Evolutionary conservation across 2,113 vertebrate species (phyloP), one percentile per base, ranked within the genome.

Genomic region (Heterochromis multidens): DNA sequence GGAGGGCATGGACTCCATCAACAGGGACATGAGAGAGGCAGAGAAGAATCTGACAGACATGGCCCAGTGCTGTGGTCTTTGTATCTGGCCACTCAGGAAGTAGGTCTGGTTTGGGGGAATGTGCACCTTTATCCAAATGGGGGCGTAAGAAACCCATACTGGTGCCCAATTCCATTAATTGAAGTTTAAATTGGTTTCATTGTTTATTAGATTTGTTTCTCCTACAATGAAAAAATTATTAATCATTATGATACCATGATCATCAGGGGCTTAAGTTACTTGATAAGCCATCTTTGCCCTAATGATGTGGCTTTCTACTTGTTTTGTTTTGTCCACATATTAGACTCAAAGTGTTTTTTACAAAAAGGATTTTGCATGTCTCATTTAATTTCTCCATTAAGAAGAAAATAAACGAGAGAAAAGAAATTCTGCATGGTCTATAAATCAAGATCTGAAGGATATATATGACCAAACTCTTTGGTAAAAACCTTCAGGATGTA

Each of bases 1-100:
- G 80, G 92, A 91, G 12, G 93, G 92, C 23, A 93, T 94, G 93
- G 93, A 94, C 82, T 72, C 92, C 89, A 74, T 94, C 89, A 92
- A 92, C 91, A 90, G 92, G 59, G 89, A 94, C 88, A 94, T 94
- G 93, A 84, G 82, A 1, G 93, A 94, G 87, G 92, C 93, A 2
- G 92, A 94, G 91, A 94, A 93, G 92, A 93, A 94, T 16, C 89
- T 94, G 87, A 94, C 92, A 19, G 88, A 93, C 91, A 93, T 94
- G 93, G 92, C 90, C 2, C 88, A 61, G 77, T 94, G 93, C 93
- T 94, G 93, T 33, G 89, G 92, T 8, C 82, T 94, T 61, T 93
- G 92, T 54, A 0, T 63, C 61, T 92, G 93, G 92, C 93, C 91
- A 0, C 77, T 93, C 84, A 92, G 93, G 89, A 94, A 93, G 93